Conservation (phyloP, 2,113 vertebrate genomes). For the Corythaeola cristata region DNA sequence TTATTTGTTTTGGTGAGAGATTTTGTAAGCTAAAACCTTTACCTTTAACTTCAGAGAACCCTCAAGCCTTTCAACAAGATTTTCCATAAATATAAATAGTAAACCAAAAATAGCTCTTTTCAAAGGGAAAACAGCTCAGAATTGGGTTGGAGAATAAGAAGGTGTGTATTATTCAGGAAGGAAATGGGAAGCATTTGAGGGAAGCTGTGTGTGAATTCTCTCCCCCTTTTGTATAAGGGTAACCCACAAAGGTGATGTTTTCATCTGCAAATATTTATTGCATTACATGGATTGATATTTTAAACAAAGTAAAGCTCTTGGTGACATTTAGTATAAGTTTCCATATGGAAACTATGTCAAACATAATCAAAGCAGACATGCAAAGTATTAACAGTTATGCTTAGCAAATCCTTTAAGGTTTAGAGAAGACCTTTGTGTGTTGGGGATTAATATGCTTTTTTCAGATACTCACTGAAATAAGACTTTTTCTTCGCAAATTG, state of each 20-base stretch:
- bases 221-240: neutral
- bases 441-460: neutral
- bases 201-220: neutral
- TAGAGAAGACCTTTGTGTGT: neutral
- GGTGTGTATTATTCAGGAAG: neutral
- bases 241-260: neutral
- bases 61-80: neutral
- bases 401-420: neutral
- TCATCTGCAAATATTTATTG: conserved; percentile 38
- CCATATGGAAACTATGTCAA: conserved; percentile 62
- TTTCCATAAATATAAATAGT: neutral
- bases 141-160: neutral
- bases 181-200: neutral
- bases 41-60: neutral
- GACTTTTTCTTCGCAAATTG: neutral
- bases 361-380: conserved; percentile 30
- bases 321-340: conserved; percentile 19
- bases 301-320: conserved; percentile 33
- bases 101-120: neutral
- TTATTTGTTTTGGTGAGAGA: neutral
- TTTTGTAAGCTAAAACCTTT: neutral
- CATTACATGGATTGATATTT: neutral
- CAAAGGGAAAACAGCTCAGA: neutral
- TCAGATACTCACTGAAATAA: neutral
- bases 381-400: neutral